Base-by-base conservation (phyloP, 2,888 invertebrate species). In the Graphium colonna region DNA sequence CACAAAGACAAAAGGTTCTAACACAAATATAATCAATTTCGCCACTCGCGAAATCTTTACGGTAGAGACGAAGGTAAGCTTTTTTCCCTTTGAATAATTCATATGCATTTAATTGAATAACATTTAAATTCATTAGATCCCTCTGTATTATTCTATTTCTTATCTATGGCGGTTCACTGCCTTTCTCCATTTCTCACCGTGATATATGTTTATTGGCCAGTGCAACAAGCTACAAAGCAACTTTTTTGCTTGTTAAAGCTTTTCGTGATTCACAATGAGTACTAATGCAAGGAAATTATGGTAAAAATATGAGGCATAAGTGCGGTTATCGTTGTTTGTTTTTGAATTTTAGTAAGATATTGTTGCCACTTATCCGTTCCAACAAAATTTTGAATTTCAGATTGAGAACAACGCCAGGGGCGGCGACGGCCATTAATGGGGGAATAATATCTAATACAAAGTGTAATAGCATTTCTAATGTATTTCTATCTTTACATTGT, bases 71-170 rank as follows among this genome's bases (percentile, higher is more conserved):
- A 68, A 72, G 73, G 70, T 69, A 71, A 72, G 72, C 72, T 79
- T 85, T 83, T 78, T 84, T 84, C 74, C 76, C 75, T 64, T 69
- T 84, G 84, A 84, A 85, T 86, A 68, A 86, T 86, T 83, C 82
- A 85, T 85, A 76, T 79, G 82, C 80, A 82, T 82, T 81, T 82
- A 80, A 85, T 83, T 83, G 83, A 82, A 83, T 83, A 74, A 71
- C 77, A 84, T 85, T 84, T 80, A 82, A 84, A 85, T 85, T 83
- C 75, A 85, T 85, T 82, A 81, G 69, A 69, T 54, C 58, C 51
- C 44, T 36, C 63, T 66, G 64, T 55, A 57, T 55, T 59, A 33
- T 42, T 21, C 21, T 21, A 21, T 26, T 48, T 36, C 58, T 63
- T 64, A 59, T 59, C 56, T 57, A 38, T 36, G 51, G 59, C 51